Conservation (phyloP, 2,797 vertebrate genomes). For the Hemibagrus guttatus region DNA sequence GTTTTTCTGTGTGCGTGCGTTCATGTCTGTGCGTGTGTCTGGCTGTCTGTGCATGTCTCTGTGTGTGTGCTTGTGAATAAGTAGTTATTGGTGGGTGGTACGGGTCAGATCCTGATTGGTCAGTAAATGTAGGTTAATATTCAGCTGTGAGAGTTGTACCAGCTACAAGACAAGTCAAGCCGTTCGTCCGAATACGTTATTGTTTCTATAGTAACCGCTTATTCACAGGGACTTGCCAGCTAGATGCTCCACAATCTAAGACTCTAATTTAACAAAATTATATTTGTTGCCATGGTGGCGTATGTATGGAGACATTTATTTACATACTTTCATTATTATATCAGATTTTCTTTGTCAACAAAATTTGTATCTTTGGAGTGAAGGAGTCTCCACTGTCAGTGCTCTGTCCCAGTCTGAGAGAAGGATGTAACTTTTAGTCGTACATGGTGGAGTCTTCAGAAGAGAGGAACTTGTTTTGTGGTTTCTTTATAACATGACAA, state of each 20-base stretch:
- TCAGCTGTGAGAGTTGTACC: neutral
- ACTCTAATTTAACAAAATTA: neutral
- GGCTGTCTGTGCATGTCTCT: neutral
- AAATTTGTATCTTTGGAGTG: neutral
- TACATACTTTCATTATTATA: neutral
- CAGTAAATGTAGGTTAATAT: neutral
- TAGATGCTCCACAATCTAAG: neutral
- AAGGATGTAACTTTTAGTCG: neutral
- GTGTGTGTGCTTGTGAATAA: neutral
- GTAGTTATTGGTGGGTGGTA: neutral
- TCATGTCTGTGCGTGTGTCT: neutral
- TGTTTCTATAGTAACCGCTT: conserved; percentile 1
- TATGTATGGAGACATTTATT: neutral
- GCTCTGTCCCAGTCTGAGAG: neutral
- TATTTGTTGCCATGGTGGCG: neutral
- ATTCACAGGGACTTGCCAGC: neutral
- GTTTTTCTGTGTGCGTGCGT: no score
- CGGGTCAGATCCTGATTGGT: neutral
- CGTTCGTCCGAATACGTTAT: neutral
- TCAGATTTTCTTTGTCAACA: neutral
- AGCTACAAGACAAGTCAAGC: neutral
- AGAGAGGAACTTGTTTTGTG: neutral
- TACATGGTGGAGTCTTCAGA: neutral
- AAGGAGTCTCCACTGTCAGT: neutral
- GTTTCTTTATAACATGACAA: neutral